Percentiles rank a stretch among this genome's conserved stretches.
phyloP scores from a whole-genome alignment of 2,113 vertebrate genomes.

The Cathartes aura region DNA sequence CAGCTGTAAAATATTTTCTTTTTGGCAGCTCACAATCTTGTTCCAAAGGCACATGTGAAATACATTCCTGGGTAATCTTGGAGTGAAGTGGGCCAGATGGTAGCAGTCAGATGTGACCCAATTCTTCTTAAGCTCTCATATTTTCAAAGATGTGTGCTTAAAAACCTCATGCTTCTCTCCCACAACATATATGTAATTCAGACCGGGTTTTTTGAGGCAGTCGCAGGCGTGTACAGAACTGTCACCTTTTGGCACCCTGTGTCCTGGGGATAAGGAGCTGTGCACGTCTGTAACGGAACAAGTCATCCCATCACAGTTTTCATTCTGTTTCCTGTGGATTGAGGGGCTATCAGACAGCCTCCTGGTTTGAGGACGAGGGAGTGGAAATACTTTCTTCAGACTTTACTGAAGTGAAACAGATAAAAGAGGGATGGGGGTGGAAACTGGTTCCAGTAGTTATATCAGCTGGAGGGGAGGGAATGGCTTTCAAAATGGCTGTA shows the following conservation, averaged over 20 bases:
- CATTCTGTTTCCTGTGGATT: background rate
- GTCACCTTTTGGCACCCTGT: background rate
- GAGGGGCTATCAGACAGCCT: background rate
- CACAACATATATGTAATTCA: background rate
- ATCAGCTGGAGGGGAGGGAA: background rate
- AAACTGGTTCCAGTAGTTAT: background rate
- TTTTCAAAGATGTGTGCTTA: conserved; percentile 47
- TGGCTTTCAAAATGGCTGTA: background rate
- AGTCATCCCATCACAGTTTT: background rate
- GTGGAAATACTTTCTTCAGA: conserved; percentile 22
- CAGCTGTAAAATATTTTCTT: conserved; percentile 72
- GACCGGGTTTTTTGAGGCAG: background rate
- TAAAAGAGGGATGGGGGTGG: background rate
- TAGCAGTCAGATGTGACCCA: conserved; percentile 73
- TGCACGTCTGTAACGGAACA: background rate
- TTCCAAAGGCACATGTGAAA: conserved; percentile 74
- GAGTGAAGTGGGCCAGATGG: conserved; percentile 73
- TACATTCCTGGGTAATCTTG: conserved; percentile 70
- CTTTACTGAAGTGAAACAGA: conserved; percentile 29
- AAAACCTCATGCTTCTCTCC: background rate
- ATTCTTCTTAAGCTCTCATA: conserved; percentile 58
- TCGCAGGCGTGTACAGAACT: background rate
- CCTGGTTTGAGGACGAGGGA: background rate
- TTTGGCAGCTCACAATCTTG: conserved; percentile 64
- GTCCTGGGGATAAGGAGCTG: background rate